Evolutionary conservation across 2,888 invertebrate species (phyloP), one percentile per base, ranked within the genome.

Genomic region (Leucozona laternaria): DNA sequence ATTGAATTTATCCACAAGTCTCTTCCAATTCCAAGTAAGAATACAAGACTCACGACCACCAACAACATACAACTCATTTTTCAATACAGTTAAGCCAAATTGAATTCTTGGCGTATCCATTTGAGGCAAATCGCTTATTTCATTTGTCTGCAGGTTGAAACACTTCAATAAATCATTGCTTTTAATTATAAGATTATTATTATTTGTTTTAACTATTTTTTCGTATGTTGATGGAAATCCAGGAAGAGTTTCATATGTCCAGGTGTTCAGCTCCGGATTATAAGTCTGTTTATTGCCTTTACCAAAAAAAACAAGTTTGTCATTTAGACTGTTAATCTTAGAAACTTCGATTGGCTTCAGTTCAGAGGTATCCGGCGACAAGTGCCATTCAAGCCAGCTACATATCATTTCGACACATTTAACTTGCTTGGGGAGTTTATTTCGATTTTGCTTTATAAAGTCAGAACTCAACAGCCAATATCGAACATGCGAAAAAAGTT

Each of bases 1-100:
- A 55, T 55, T 55, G 13, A n/a, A 55, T 55, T 55, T 55, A 7
- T 55, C 15, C 8, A 55, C 28, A 55, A 55, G 28, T 15, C 40
- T 40, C 4, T 5, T 15, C 15, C 13, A 11, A 22, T 4, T 31
- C 31, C 6, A 31, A 11, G 4, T 5, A 2, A 28, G 2, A 1
- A n/a, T 0, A 4, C 0, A 8, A 31, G 8, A 2, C 6, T 31
- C 7, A 31, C 31, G 4, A 34, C 34, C 58, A 13, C 58, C 58
- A 58, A 58, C 6, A 20, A 17, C 34, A 58, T 58, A 58, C 2
- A 58, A 20, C 1, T 58, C 34, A 13, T 34, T 11, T 5, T 58
- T 34, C 2, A 20, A 13, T 2, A 34, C 13, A 6, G 13, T 1
- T 34, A 31, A 13, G 13, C 13, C 37, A 37, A 15, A 37, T 4